Percentiles rank a stretch among this genome's conserved stretches.
These are phyloP conservation scores for Epistrophe grossulariae DNA, from an alignment of 2,888 invertebrate genomes.

Conservation along the genomic window DNA sequence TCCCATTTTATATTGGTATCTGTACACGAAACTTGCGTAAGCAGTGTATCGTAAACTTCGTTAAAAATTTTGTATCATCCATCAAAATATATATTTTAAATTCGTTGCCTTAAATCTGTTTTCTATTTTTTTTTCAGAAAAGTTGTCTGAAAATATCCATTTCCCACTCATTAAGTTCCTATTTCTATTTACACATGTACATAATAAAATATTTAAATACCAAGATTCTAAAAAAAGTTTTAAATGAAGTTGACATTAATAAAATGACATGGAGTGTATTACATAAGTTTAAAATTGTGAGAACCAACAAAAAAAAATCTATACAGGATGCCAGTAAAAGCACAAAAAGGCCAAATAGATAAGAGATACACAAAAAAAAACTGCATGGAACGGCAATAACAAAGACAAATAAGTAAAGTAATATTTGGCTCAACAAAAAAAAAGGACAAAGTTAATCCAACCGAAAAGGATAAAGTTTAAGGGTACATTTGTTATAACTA, in stretches of 20 bases:
- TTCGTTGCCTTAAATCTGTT: too few relatives aligned
- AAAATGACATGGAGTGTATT: background rate
- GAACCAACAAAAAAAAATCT: background rate
- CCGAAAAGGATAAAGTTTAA: constrained; percentile 25
- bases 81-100: too few relatives aligned
- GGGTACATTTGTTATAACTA: background rate
- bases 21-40: too few relatives aligned
- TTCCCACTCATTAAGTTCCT: too few relatives aligned
- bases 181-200: too few relatives aligned
- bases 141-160: too few relatives aligned
- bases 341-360: background rate
- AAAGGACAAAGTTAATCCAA: constrained; percentile 15
- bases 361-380: background rate
- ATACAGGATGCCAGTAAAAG: background rate
- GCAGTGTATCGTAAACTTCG: too few relatives aligned
- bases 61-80: too few relatives aligned
- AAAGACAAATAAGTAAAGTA: background rate
- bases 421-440: background rate
- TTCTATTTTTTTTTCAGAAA: too few relatives aligned
- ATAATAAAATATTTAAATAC: too few relatives aligned
- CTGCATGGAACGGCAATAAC: background rate
- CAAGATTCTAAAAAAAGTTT: background rate
- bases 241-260: too few relatives aligned
- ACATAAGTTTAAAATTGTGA: constrained; percentile 1
- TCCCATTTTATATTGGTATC: too few relatives aligned